phyloP scores from a whole-genome alignment of 1,140 invertebrate species.

The Leptopilina boulardi region DNA sequence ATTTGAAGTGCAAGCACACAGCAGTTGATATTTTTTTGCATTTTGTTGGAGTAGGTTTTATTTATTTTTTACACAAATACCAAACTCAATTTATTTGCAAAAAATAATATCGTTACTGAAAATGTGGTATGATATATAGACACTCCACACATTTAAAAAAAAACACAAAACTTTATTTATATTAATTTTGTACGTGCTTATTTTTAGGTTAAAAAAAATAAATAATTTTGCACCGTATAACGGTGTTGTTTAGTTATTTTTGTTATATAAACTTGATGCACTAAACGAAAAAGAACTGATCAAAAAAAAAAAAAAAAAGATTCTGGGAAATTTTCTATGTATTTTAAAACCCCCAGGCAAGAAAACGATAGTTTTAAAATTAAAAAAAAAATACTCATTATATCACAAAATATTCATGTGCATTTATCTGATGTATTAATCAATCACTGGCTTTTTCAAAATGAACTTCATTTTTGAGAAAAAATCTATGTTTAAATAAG shows the following conservation, averaged over 20 bases:
- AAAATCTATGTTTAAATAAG: not conserved
- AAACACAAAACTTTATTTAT: constrained; percentile 67
- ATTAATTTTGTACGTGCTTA: constrained; percentile 71
- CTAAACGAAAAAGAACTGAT: constrained; percentile 51
- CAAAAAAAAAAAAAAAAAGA: too few species aligned
- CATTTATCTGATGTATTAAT: constrained; percentile 7
- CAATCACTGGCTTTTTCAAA: constrained; percentile 11
- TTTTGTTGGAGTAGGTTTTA: constrained; percentile 63
- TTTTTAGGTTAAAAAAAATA: constrained; percentile 46
- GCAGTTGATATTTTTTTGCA: constrained; percentile 61
- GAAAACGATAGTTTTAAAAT: constrained; percentile 2
- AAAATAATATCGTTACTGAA: constrained; percentile 6
- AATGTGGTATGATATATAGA: not conserved
- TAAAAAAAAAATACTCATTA: constrained; percentile 11
- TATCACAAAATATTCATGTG: constrained; percentile 16
- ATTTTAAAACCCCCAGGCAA: not conserved
- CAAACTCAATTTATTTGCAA: not conserved
- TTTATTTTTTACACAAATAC: constrained; percentile 50
- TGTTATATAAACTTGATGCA: constrained; percentile 53
- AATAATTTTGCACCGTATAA: constrained; percentile 44
- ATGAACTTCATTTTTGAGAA: not conserved
- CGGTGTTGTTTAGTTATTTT: constrained; percentile 32
- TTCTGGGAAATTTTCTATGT: not conserved
- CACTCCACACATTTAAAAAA: constrained; percentile 44
- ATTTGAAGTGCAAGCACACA: constrained; percentile 23